Percentiles rank a stretch among this genome's conserved stretches.
Conservation (phyloP, 2,797 vertebrate species). For the Harpagifer antarcticus region DNA sequence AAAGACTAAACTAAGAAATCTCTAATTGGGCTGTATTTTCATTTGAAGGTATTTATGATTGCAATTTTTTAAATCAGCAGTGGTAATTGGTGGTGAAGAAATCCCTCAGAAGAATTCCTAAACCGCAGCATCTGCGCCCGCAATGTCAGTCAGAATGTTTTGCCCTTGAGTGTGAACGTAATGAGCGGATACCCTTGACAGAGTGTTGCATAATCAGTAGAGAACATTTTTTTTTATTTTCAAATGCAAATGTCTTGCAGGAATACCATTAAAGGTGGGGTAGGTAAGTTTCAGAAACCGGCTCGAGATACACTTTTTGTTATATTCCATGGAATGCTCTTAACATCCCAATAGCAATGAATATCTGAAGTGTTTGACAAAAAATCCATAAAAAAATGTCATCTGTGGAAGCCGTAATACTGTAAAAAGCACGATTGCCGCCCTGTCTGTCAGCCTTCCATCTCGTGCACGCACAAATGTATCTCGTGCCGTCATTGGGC, state of each 20-base stretch:
- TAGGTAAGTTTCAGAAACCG: too few relatives aligned
- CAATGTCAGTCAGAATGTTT: slow-evolving; percentile 51
- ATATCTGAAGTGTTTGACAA: too few relatives aligned
- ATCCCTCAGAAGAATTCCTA: slow-evolving; percentile 43
- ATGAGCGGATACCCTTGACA: slow-evolving; percentile 45
- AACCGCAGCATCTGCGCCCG: slow-evolving; percentile 39
- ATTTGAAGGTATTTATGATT: background rate
- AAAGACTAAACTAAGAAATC: background rate
- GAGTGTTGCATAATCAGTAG: slow-evolving; percentile 36
- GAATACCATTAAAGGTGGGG: slow-evolving; percentile 20
- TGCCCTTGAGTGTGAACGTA: slow-evolving; percentile 50
- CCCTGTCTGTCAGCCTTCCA: too few relatives aligned
- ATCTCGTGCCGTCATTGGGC: too few relatives aligned
- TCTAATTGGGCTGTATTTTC: background rate
- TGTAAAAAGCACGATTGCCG: too few relatives aligned
- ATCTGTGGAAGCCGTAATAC: too few relatives aligned
- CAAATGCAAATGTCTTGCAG: slow-evolving; percentile 21
- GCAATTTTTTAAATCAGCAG: slow-evolving; percentile 19
- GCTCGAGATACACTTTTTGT: too few relatives aligned
- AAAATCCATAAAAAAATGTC: too few relatives aligned
- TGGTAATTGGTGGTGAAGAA: slow-evolving; percentile 29
- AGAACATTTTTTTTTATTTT: slow-evolving; percentile 33
- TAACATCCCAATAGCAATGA: too few relatives aligned
- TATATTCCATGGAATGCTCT: too few relatives aligned
- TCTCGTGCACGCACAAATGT: too few relatives aligned